Conservation (phyloP, 2,113 vertebrate genomes). For the Artemisiospiza belli region DNA sequence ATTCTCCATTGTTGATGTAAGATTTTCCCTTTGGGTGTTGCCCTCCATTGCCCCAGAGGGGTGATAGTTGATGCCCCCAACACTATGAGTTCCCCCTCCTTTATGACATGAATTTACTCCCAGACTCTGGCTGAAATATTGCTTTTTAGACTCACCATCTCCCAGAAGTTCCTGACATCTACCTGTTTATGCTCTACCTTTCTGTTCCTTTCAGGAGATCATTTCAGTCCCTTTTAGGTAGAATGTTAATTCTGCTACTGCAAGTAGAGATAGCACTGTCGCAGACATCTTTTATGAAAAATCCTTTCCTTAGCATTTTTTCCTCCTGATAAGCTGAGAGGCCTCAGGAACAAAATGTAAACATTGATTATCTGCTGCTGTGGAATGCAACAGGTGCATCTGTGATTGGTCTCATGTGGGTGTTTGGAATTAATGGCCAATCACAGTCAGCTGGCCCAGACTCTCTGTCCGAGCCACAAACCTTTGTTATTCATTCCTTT, state of each 20-base stretch:
- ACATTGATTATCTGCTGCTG: no score
- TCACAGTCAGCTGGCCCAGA: no score
- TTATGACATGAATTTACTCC: neutral
- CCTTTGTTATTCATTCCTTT: no score
- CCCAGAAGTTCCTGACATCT: neutral
- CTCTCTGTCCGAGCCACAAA: no score
- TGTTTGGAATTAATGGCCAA: no score
- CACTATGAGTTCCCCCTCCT: no score
- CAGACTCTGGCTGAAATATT: neutral
- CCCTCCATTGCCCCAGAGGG: neutral
- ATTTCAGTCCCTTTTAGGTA: neutral
- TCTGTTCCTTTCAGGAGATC: neutral
- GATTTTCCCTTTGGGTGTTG: neutral
- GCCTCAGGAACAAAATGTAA: no score
- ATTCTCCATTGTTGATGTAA: neutral
- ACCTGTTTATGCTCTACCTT: neutral
- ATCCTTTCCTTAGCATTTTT: no score
- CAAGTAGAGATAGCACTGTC: neutral
- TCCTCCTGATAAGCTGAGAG: no score
- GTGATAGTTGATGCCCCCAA: neutral
- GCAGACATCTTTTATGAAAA: no score
- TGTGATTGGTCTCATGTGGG: no score
- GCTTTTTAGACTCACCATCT: neutral
- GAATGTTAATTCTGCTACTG: neutral
- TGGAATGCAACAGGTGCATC: no score